phyloP scores from a whole-genome alignment of 1,140 invertebrate genomes.

The Drosophila punjabiensis region DNA sequence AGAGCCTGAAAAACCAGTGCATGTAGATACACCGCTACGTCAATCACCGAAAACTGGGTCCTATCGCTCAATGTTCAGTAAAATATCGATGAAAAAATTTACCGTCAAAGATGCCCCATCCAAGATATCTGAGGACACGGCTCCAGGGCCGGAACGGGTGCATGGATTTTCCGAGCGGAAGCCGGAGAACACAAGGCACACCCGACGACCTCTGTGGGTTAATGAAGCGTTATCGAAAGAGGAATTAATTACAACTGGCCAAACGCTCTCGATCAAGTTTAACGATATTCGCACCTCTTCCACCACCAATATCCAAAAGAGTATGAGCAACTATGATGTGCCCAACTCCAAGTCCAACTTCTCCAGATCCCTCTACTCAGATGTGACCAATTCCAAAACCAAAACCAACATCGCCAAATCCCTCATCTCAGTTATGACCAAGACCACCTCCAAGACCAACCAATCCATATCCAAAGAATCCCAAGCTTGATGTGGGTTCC shows the following conservation, averaged over 20 bases:
- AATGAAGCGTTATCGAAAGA: background rate
- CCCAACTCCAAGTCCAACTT: background rate
- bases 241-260: background rate
- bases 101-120: background rate
- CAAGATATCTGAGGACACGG: background rate
- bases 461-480: background rate
- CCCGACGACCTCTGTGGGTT: slow-evolving; percentile 6
- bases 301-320: no score
- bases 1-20: background rate
- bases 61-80: background rate
- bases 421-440: background rate
- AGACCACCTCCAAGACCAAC: background rate
- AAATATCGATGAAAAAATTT: background rate
- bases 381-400: background rate
- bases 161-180: background rate
- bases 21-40: background rate
- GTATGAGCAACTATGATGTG: no score
- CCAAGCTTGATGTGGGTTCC: slow-evolving; percentile 8
- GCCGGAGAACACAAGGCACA: background rate
- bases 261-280: background rate
- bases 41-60: background rate
- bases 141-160: background rate
- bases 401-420: background rate
- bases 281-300: background rate
- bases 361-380: background rate